Evolutionary conservation across 1,140 invertebrate genomes (phyloP).

Genomic region (Camponotus floridanus): DNA sequence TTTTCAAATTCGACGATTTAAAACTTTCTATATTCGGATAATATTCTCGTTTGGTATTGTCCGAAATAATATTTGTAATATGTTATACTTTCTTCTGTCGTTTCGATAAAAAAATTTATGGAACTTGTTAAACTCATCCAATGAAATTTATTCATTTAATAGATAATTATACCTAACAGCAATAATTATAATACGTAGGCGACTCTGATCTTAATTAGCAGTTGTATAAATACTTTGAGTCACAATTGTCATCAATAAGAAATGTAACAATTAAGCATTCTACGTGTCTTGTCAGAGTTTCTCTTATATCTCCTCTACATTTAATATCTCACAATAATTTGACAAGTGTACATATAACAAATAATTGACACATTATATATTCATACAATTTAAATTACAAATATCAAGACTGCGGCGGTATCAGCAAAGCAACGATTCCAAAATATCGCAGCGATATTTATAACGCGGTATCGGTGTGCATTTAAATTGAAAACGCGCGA

Average conservation of each 20-base stretch:
- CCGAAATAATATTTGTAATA: constrained; percentile 11
- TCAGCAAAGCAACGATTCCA: neutral
- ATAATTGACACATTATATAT: neutral
- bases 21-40: neutral
- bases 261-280: neutral
- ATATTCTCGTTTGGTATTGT: neutral
- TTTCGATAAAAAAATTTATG: neutral
- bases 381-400: neutral
- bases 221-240: neutral
- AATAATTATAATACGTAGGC: neutral
- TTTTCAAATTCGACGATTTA: neutral
- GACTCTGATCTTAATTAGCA: neutral
- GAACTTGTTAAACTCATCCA: neutral
- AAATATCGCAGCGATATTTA: constrained; percentile 4
- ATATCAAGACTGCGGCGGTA: neutral
- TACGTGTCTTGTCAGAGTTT: neutral
- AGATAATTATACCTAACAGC: neutral
- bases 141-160: neutral
- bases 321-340: neutral
- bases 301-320: neutral
- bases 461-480: neutral
- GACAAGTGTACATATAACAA: too few relatives aligned
- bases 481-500: constrained; percentile 8
- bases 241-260: neutral
- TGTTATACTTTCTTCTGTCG: neutral